Conservation (phyloP, 2,113 vertebrate species). For the Pycnonotus jocosus region DNA sequence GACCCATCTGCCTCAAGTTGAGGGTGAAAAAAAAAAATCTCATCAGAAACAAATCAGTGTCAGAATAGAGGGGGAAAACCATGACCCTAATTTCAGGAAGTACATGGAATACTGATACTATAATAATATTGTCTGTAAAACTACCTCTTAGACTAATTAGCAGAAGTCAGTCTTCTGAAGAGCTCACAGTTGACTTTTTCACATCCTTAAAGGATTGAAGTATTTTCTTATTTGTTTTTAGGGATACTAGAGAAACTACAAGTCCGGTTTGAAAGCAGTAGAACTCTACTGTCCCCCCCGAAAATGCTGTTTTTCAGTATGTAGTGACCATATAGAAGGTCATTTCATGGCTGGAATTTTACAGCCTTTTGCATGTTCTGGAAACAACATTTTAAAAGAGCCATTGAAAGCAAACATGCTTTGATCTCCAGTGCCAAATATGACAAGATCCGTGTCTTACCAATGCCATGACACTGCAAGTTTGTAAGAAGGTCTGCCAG, state of each 20-base stretch:
- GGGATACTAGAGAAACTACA: not conserved
- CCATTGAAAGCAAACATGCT: not conserved
- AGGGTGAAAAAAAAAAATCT: not conserved
- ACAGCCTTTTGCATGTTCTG: not conserved
- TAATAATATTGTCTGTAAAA: not conserved
- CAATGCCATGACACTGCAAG: not conserved
- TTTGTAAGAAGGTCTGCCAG: not conserved
- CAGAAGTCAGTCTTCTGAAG: not conserved
- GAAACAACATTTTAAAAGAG: not conserved
- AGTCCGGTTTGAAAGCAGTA: not conserved
- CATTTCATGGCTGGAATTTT: not conserved
- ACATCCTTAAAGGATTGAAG: not conserved
- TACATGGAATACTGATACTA: not conserved
- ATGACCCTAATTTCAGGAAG: not conserved
- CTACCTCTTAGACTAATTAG: not conserved
- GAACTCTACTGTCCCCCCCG: not conserved
- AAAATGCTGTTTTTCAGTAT: not conserved
- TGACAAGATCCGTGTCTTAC: rapidly evolving
- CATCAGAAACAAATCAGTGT: not conserved
- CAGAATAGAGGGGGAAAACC: not conserved
- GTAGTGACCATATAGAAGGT: not conserved
- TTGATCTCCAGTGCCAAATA: not conserved
- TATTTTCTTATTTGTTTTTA: not conserved
- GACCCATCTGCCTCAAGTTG: not conserved
- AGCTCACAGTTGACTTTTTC: not conserved